These are phyloP conservation scores for Ibidorhyncha struthersii DNA, from an alignment of 2,113 vertebrate species.

Conservation along the genomic window DNA sequence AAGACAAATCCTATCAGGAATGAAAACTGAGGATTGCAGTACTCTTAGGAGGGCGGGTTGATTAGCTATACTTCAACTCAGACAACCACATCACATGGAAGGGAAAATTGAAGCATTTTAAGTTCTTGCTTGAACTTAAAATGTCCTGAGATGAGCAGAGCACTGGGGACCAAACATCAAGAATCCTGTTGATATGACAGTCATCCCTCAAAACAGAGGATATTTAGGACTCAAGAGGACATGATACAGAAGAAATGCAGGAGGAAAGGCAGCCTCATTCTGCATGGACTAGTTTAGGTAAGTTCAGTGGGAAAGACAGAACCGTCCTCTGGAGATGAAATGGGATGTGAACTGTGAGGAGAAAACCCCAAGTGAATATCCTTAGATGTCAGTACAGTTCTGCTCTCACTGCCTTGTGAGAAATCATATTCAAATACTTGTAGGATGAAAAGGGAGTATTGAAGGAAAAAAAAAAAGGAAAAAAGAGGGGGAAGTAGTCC, in stretches of 20 bases:
- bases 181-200: not conserved
- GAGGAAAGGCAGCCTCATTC: not conserved
- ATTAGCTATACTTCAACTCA: not conserved
- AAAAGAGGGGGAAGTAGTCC: not conserved
- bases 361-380: not conserved
- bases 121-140: not conserved
- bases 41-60: not conserved
- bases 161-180: not conserved
- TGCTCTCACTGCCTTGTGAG: not conserved
- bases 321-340: not conserved
- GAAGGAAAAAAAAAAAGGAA: not conserved
- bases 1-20: not conserved
- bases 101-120: not conserved
- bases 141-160: not conserved
- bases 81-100: not conserved
- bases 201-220: not conserved
- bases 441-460: not conserved
- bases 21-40: not conserved
- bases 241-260: not conserved
- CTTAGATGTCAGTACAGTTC: not conserved
- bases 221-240: not conserved
- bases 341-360: not conserved
- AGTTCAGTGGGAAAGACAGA: not conserved
- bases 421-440: not conserved
- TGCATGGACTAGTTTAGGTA: not conserved